A percentile compares a stretch with the other conserved stretches of the same genome.
phyloP scores from a whole-genome alignment of 2,113 vertebrate genomes.

The Austrofundulus limnaeus region DNA sequence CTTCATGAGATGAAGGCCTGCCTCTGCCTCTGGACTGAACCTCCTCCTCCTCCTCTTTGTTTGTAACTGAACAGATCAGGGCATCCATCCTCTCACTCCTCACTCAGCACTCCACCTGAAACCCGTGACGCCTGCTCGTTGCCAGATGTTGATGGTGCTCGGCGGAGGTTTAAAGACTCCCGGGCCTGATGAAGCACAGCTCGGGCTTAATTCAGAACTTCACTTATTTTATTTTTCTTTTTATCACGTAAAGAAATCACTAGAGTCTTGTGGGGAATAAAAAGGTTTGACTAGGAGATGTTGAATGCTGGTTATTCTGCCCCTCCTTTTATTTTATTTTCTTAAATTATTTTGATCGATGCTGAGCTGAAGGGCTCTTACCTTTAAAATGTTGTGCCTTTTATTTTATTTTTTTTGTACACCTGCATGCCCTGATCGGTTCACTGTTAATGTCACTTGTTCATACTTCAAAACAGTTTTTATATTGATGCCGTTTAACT shows the following conservation, averaged over 20 bases:
- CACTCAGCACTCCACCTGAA: constrained; percentile 48
- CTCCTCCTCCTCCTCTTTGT: not conserved
- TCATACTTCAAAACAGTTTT: constrained; percentile 66
- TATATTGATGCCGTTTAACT: constrained; percentile 65
- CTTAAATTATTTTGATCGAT: not conserved
- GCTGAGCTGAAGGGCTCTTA: constrained; percentile 58
- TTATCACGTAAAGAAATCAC: too few species aligned
- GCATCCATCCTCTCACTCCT: constrained; percentile 35
- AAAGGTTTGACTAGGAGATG: constrained; percentile 61
- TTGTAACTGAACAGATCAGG: constrained; percentile 56
- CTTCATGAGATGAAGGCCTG: constrained; percentile 73
- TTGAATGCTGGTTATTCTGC: constrained; percentile 78
- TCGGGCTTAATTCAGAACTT: constrained; percentile 24
- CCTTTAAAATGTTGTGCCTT: constrained; percentile 66
- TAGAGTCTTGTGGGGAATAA: not conserved
- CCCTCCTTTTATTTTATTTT: constrained; percentile 44
- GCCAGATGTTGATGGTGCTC: not conserved
- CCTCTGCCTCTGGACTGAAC: constrained; percentile 34
- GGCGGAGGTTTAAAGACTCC: constrained; percentile 50
- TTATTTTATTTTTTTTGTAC: constrained; percentile 56
- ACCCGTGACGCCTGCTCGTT: constrained; percentile 51
- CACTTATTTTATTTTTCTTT: too few species aligned
- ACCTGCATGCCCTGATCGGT: constrained; percentile 50
- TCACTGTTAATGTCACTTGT: constrained; percentile 41
- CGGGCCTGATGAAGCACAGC: constrained; percentile 56